Evolutionary conservation across 2,113 vertebrate genomes (phyloP).

Genomic region (Cercocebus atys): DNA sequence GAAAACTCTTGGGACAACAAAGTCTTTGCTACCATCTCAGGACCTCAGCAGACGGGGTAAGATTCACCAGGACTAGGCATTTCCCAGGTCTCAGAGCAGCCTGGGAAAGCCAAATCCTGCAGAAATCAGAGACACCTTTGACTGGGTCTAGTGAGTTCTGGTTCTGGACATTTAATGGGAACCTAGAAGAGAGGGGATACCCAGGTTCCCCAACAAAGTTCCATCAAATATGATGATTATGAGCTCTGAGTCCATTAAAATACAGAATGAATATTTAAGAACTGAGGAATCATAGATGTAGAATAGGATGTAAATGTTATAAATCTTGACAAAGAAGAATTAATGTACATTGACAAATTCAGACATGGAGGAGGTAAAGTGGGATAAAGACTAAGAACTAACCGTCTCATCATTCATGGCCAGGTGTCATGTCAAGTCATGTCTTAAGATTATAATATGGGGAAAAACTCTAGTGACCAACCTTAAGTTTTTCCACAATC

Average conservation of each 20-base stretch:
- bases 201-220: neutral
- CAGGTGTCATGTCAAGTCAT: neutral
- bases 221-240: constrained; percentile 1
- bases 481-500: neutral
- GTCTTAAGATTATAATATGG: neutral
- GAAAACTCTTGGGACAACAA: neutral
- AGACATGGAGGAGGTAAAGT: neutral
- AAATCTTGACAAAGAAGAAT: constrained; percentile 39
- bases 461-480: neutral
- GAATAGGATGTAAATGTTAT: constrained; percentile 21
- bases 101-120: neutral
- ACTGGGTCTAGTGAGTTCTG: neutral
- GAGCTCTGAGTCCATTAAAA: constrained; percentile 15
- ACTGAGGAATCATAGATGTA: neutral
- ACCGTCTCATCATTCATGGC: neutral
- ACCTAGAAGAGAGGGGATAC: neutral
- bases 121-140: neutral
- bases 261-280: constrained; percentile 11
- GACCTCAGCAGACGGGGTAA: neutral
- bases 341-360: neutral
- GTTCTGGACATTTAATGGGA: constrained; percentile 23
- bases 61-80: neutral
- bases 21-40: neutral
- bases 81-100: neutral
- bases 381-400: neutral